phyloP scores from a whole-genome alignment of 1,140 invertebrate genomes.

The Lordiphosa mommai region DNA sequence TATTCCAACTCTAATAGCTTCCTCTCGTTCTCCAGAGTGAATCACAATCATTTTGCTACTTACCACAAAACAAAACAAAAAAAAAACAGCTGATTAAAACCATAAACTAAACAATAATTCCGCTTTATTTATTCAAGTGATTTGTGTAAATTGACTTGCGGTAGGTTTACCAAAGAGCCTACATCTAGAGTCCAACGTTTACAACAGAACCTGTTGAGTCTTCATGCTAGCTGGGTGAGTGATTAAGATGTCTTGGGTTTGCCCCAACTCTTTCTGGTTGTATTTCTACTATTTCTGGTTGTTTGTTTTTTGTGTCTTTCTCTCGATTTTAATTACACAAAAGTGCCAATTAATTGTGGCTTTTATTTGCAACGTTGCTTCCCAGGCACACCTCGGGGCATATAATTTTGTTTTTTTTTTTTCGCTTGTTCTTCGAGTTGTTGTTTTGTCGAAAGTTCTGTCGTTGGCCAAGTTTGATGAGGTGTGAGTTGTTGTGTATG shows the following conservation, averaged over 20 bases:
- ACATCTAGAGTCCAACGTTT: conserved; percentile 4
- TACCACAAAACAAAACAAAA: too few relatives aligned
- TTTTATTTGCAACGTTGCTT: conserved; percentile 30
- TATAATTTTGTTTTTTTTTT: conserved; percentile 19
- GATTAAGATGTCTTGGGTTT: conserved; percentile 28
- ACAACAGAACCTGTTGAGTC: conserved; percentile 14
- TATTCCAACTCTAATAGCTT: too few relatives aligned
- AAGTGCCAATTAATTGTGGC: conserved; percentile 66
- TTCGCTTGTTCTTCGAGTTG: conserved; percentile 6
- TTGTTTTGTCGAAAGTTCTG: conserved; percentile 15
- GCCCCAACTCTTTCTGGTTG: conserved; percentile 1
- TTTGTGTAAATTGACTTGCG: not conserved
- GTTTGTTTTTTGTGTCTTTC: conserved; percentile 45
- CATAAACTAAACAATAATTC: not conserved
- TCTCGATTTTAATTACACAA: conserved; percentile 68
- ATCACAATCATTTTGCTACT: too few relatives aligned
- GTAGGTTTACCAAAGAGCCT: too few relatives aligned
- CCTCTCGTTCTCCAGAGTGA: too few relatives aligned
- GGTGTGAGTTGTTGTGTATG: conserved; percentile 12
- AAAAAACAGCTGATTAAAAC: conserved; percentile 18
- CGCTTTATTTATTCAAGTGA: conserved; percentile 11
- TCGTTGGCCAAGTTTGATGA: conserved; percentile 15
- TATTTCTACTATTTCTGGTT: conserved; percentile 8
- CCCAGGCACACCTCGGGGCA: conserved; percentile 19
- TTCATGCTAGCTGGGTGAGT: conserved; percentile 26